Evolutionary conservation across 2,113 vertebrate genomes (phyloP).

Genomic region (Micronisus gabar): DNA sequence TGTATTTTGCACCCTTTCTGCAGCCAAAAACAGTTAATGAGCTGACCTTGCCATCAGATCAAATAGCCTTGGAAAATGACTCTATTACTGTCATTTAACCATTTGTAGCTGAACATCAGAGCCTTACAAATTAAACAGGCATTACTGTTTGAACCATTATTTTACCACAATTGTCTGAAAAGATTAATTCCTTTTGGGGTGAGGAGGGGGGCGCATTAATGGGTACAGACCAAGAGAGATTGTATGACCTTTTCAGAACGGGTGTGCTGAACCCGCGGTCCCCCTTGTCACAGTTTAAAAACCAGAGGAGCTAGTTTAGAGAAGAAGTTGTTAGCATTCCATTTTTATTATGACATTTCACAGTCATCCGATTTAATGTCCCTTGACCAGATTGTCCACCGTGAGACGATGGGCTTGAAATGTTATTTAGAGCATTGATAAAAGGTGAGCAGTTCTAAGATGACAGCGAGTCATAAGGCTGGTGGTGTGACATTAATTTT

Average conservation of each 20-base stretch:
- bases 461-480: slow-evolving; percentile 95
- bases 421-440: slow-evolving; percentile 95
- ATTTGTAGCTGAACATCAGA: slow-evolving; percentile 63
- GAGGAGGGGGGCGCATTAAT: slow-evolving; percentile 84
- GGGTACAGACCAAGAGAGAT: slow-evolving; percentile 85
- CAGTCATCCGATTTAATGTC: slow-evolving; percentile 92
- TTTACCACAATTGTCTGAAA: slow-evolving; percentile 75
- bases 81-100: slow-evolving; percentile 67
- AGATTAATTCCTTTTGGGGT: slow-evolving; percentile 77
- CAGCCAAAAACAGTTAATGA: slow-evolving; percentile 55
- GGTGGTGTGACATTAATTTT: slow-evolving; percentile 96
- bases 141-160: slow-evolving; percentile 72
- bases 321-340: slow-evolving; percentile 90
- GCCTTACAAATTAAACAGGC: slow-evolving; percentile 76
- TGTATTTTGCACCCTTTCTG: slow-evolving; percentile 2
- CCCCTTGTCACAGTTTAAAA: slow-evolving; percentile 87
- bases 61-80: slow-evolving; percentile 61
- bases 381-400: slow-evolving; percentile 91
- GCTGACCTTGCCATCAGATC: slow-evolving; percentile 41
- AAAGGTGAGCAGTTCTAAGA: slow-evolving; percentile 94
- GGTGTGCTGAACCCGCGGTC: slow-evolving; percentile 87
- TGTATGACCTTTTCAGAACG: slow-evolving; percentile 91
- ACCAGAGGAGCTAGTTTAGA: slow-evolving; percentile 82
- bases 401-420: slow-evolving; percentile 90
- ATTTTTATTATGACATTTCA: slow-evolving; percentile 93